phyloP scores from a whole-genome alignment of 2,797 vertebrate genomes.

The Buphagus erythrorhynchus region DNA sequence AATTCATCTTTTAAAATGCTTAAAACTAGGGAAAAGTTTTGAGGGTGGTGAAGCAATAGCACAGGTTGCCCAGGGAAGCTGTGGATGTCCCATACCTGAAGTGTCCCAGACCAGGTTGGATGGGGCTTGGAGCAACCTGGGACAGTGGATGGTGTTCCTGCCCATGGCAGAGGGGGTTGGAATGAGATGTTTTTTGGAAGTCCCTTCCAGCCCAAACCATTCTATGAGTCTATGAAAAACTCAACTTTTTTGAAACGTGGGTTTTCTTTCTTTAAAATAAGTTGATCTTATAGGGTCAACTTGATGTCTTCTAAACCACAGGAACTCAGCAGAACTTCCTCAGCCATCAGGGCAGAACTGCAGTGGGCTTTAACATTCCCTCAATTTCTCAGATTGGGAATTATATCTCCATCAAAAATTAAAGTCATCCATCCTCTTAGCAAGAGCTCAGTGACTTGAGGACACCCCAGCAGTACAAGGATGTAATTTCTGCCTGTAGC shows the following conservation, averaged over 20 bases:
- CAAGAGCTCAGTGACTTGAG: rapidly evolving
- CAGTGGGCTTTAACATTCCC: not conserved
- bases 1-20: not conserved
- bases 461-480: not conserved
- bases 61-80: not conserved
- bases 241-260: not conserved
- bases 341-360: not conserved
- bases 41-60: not conserved
- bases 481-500: not conserved
- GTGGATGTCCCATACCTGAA: not conserved
- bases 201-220: not conserved
- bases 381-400: not conserved
- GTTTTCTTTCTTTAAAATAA: not conserved
- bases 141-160: not conserved
- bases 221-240: not conserved
- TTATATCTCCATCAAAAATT: not conserved
- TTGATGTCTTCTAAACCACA: not conserved
- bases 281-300: not conserved
- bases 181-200: not conserved
- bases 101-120: not conserved
- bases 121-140: not conserved
- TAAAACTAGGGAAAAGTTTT: not conserved
- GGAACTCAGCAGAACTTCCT: not conserved
- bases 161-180: not conserved
- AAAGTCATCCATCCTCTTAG: not conserved